These are phyloP conservation scores for Pterostichus niger DNA, from an alignment of 2,888 invertebrate species.

Conservation along the genomic window DNA sequence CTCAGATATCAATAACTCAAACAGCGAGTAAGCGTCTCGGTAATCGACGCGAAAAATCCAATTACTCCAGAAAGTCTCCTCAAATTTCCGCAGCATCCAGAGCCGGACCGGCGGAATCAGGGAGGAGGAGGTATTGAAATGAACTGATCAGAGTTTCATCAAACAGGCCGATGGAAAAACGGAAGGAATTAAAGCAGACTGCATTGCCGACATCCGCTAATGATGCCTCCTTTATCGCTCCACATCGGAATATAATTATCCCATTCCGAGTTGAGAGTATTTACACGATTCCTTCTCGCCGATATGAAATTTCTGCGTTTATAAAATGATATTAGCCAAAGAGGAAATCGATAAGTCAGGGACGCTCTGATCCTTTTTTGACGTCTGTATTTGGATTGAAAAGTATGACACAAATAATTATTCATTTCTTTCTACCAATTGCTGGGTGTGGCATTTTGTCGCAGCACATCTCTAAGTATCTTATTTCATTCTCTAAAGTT, in stretches of 20 bases:
- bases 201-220: conserved; percentile 32
- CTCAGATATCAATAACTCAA: conserved; percentile 9
- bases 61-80: not conserved
- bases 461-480: too few relatives aligned
- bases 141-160: conserved; percentile 11
- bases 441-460: too few relatives aligned
- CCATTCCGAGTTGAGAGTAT: too few relatives aligned
- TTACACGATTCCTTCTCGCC: too few relatives aligned
- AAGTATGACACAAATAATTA: too few relatives aligned
- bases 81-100: conserved; percentile 4
- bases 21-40: not conserved
- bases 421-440: too few relatives aligned
- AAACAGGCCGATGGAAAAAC: conserved; percentile 15
- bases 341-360: not conserved
- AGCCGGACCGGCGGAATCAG: not conserved
- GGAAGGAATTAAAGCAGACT: conserved; percentile 53
- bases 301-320: conserved; percentile 1
- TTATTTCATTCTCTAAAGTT: too few relatives aligned
- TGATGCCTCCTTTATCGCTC: conserved; percentile 11
- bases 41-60: conserved; percentile 6
- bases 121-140: conserved; percentile 3
- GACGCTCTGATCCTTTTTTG: too few relatives aligned
- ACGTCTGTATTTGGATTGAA: too few relatives aligned
- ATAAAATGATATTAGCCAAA: not conserved
- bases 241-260: conserved; percentile 10